These are phyloP conservation scores for Dunckerocampus dactyliophorus DNA, from an alignment of 2,113 vertebrate genomes.

Conservation along the genomic window DNA sequence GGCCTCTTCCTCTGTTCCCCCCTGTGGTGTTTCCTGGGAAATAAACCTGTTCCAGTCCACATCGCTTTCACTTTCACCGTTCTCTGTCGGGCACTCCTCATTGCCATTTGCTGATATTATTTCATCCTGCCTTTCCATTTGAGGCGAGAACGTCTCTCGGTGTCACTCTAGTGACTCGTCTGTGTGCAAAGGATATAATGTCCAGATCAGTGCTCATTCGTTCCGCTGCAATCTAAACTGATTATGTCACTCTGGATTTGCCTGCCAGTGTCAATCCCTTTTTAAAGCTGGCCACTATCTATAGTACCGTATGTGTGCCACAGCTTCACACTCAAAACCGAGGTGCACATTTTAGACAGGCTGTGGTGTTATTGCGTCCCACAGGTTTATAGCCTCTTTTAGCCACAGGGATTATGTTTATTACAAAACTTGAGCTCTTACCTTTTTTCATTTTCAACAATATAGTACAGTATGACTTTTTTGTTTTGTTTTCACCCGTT, in stretches of 20 bases:
- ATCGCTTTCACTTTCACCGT: background rate
- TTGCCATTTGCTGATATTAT: background rate
- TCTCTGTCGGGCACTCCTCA: background rate
- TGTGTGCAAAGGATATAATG: slow-evolving; percentile 1
- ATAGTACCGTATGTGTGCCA: background rate
- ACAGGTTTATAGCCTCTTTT: background rate
- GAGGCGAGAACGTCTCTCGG: background rate
- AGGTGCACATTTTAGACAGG: no score
- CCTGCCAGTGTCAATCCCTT: slow-evolving; percentile 51
- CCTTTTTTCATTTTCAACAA: background rate
- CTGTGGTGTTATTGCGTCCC: background rate
- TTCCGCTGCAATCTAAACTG: slow-evolving; percentile 36
- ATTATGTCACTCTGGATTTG: slow-evolving; percentile 46
- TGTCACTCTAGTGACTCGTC: background rate
- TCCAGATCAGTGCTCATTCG: background rate
- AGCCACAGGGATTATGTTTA: no score
- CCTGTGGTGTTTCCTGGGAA: background rate
- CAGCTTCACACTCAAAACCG: background rate
- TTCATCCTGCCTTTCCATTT: slow-evolving; percentile 23
- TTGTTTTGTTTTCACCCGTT: background rate
- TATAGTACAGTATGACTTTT: background rate
- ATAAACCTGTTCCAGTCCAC: slow-evolving; percentile 52
- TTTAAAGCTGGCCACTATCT: slow-evolving; percentile 35
- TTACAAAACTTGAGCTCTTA: no score
- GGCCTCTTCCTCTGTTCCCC: slow-evolving; percentile 7